Evolutionary conservation across 2,113 vertebrate species (phyloP).

Genomic region (Hippocampus mohnikei): DNA sequence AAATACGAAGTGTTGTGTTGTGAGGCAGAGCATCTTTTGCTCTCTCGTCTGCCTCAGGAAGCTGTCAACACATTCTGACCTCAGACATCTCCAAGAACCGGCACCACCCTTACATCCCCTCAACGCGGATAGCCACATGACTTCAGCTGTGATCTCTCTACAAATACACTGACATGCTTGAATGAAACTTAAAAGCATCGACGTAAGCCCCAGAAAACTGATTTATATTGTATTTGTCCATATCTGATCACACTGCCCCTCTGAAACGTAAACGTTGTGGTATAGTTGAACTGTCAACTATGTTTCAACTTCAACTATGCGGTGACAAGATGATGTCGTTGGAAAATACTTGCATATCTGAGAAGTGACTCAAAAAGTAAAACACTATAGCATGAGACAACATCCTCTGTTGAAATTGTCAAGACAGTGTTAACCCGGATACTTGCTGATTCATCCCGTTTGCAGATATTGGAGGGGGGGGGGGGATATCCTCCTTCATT

Average conservation of each 20-base stretch:
- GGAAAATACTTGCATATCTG: too few species aligned
- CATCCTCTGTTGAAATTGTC: too few species aligned
- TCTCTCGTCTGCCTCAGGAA: slow-evolving; percentile 42
- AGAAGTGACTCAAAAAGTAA: too few species aligned
- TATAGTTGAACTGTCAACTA: too few species aligned
- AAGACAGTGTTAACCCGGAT: too few species aligned
- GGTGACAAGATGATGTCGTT: too few species aligned
- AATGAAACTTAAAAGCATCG: slow-evolving; percentile 15
- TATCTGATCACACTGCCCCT: slow-evolving; percentile 10
- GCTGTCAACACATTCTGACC: slow-evolving; percentile 59
- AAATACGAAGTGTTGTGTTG: slow-evolving; percentile 37
- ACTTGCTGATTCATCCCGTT: too few species aligned
- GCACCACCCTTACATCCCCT: neutral
- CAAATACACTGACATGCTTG: slow-evolving; percentile 13
- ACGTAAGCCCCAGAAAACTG: slow-evolving; percentile 2
- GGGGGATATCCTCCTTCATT: too few species aligned
- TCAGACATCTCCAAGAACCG: slow-evolving; percentile 50
- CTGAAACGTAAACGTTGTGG: neutral
- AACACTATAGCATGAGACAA: too few species aligned
- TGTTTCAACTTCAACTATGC: neutral
- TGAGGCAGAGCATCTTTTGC: slow-evolving; percentile 43
- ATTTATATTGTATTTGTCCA: neutral
- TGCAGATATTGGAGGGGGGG: too few species aligned
- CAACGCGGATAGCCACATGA: slow-evolving; percentile 2
- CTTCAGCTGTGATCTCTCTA: slow-evolving; percentile 52